These are phyloP conservation scores for Cnemophilus loriae DNA, from an alignment of 2,113 vertebrate species.

Conservation along the genomic window DNA sequence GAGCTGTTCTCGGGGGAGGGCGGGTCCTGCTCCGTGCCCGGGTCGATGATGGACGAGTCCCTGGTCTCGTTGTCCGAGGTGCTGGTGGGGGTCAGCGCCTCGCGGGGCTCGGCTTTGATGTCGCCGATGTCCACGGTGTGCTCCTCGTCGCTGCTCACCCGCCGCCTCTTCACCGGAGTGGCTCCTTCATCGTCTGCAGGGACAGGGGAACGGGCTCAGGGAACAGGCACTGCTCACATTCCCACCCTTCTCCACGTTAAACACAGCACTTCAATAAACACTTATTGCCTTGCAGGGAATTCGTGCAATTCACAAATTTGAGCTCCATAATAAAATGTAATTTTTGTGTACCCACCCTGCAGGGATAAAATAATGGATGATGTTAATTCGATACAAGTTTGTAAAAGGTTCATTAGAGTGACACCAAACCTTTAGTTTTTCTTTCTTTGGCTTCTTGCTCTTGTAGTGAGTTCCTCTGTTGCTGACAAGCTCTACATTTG, in stretches of 20 bases:
- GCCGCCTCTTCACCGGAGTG: conserved; percentile 89
- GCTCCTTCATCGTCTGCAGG: conserved; percentile 88
- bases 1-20: conserved; percentile 85
- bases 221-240: fast-evolving
- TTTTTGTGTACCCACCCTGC: not conserved
- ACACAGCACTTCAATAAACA: not conserved
- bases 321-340: fast-evolving
- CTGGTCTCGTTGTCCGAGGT: conserved; percentile 95
- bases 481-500: conserved; percentile 87
- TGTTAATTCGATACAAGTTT: fast-evolving
- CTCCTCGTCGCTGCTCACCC: conserved; percentile 90
- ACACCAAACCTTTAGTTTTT: conserved; percentile 86
- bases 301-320: fast-evolving
- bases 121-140: conserved; percentile 75
- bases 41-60: conserved; percentile 98
- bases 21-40: conserved; percentile 94
- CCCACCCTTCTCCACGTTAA: not conserved
- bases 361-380: fast-evolving
- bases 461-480: conserved; percentile 85
- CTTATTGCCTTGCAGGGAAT: not conserved
- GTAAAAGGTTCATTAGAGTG: not conserved
- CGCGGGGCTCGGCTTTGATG: conserved; percentile 81
- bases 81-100: conserved; percentile 91
- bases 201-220: not conserved
- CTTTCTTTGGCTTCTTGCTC: conserved; percentile 93